Evolutionary conservation across 2,888 invertebrate genomes (phyloP), one percentile per base, ranked within the genome.

Genomic region (Tetragonisca angustula): DNA sequence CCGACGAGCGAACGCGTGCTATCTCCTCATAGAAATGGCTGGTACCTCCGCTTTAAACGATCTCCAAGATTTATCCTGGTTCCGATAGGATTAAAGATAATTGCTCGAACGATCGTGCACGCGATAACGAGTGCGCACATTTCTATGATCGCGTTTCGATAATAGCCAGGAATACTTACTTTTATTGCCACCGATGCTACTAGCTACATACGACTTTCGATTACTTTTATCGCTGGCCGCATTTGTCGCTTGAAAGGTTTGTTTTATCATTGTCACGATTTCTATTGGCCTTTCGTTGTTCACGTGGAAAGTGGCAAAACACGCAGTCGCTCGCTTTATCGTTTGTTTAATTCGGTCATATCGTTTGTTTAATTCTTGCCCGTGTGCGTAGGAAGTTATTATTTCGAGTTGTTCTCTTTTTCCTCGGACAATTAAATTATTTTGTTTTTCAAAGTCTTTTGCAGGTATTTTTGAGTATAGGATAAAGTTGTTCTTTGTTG

Each of bases 61-160:
- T 54, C 71, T 54, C 62, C 27, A 76, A 83, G 84, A 83, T 83
- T 76, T 83, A 83, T 83, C 71, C 49, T 27, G 49, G n/a, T 65
- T 76, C 56, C 83, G 83, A 83, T 83, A 72, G 83, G 83, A 83
- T 83, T 83, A 83, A 83, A 83, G 84, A 76, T 83, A 83, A 83
- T 83, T 83, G 84, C 72, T 75, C 70, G 75, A 81, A 69, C 72
- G 84, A 83, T 83, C 72, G 52, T 24, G 83, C 62, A 52, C 72
- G 71, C 76, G 83, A 83, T 83, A 83, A 83, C 83, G 68, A 76
- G 76, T 73, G 84, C 76, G 64, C 83, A 77, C 83, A 83, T 83
- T 83, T 83, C 83, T 83, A 69, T 76, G 83, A 83, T 83, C 71
- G 72, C 84, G 72, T 83, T 83, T 64, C 76, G 83, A 83, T 83